Evolutionary conservation across 2,888 invertebrate species (phyloP).

Genomic region (Ormyrus nitidulus): DNA sequence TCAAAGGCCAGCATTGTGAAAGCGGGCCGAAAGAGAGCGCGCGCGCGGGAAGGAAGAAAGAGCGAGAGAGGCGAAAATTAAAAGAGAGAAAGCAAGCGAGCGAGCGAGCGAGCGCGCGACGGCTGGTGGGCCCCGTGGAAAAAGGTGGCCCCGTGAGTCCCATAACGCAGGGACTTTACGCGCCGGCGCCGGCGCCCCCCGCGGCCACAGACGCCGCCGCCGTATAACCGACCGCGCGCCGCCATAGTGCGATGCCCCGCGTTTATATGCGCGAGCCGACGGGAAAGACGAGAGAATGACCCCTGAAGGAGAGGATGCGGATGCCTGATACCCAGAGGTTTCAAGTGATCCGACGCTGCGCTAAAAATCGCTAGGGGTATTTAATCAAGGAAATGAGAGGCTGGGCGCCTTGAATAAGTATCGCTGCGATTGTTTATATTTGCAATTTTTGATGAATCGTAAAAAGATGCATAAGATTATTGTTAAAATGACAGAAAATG

Average conservation of each 20-base stretch:
- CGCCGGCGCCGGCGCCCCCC: conserved; percentile 75
- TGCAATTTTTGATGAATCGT: too few relatives aligned
- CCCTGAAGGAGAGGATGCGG: background rate
- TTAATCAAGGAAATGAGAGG: too few relatives aligned
- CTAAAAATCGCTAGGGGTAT: too few relatives aligned
- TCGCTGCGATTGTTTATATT: too few relatives aligned
- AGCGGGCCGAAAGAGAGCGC: background rate
- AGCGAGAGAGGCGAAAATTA: too few relatives aligned
- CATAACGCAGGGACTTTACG: conserved; percentile 74
- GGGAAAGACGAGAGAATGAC: background rate
- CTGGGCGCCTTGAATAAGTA: too few relatives aligned
- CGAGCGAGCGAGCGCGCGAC: background rate
- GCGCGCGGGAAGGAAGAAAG: background rate
- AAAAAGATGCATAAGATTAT: too few relatives aligned
- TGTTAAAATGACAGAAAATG: too few relatives aligned
- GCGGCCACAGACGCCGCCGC: conserved; percentile 74
- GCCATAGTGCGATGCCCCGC: conserved; percentile 52
- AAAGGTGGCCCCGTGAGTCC: conserved; percentile 63
- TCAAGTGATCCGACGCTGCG: too few relatives aligned
- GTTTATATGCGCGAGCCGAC: background rate
- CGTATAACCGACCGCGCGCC: conserved; percentile 63
- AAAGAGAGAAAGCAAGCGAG: too few relatives aligned
- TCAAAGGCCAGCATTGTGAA: too few relatives aligned
- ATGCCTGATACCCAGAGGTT: too few relatives aligned
- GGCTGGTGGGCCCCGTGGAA: conserved; percentile 23